phyloP scores from a whole-genome alignment of 30 jellyfish, hydroid and myxozoan species.

The Catostylus mosaicus region DNA sequence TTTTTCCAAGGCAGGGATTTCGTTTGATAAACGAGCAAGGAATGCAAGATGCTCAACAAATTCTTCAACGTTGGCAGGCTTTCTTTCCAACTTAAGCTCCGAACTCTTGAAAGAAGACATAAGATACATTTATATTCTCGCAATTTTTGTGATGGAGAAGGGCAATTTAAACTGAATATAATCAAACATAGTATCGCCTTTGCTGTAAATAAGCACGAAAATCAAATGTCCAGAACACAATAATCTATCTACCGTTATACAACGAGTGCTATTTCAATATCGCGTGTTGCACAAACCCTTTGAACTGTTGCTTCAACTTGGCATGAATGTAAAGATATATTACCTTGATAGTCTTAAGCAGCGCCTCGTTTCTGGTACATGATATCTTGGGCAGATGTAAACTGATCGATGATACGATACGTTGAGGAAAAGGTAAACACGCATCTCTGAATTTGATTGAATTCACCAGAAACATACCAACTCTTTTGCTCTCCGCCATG shows the following conservation, averaged over 20 bases:
- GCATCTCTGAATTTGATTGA: conserved; percentile 52
- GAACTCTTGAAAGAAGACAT: conserved; percentile 47
- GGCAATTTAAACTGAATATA: not conserved
- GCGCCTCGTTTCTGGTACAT: conserved; percentile 72
- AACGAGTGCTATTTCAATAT: too few relatives aligned
- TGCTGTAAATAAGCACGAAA: too few relatives aligned
- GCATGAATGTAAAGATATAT: not conserved
- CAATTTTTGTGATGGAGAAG: too few relatives aligned
- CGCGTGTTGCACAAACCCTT: too few relatives aligned
- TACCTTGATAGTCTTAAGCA: conserved; percentile 78
- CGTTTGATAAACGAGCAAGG: conserved; percentile 55
- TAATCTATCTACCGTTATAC: too few relatives aligned
- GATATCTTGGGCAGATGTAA: conserved; percentile 74
- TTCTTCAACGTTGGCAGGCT: conserved; percentile 72
- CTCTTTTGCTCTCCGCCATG: conserved; percentile 44
- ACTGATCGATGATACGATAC: conserved; percentile 55
- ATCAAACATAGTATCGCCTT: not conserved
- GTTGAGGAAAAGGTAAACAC: conserved; percentile 79
- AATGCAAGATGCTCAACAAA: conserved; percentile 78
- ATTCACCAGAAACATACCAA: conserved; percentile 67
- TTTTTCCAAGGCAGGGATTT: conserved; percentile 71
- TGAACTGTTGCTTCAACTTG: not conserved
- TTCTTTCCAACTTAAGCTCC: conserved; percentile 59
- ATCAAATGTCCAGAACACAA: too few relatives aligned
- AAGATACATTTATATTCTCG: too few relatives aligned